Evolutionary conservation across 2,113 vertebrate genomes (phyloP).

Genomic region (Syngnathus floridae): DNA sequence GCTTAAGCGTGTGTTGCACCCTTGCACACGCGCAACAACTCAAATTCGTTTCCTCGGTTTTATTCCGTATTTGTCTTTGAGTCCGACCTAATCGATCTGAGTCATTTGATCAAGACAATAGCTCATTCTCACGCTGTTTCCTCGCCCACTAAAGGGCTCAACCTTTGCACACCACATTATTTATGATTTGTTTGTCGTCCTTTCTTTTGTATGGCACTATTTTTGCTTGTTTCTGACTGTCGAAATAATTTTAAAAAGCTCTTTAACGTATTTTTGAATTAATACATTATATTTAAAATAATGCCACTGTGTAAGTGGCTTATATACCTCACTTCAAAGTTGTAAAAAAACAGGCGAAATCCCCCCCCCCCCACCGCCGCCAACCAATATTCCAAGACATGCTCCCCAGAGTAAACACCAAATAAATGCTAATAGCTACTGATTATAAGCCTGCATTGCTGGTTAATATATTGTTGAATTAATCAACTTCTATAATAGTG

Average conservation of each 20-base stretch:
- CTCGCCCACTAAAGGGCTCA: constrained; percentile 23
- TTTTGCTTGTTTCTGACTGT: background rate
- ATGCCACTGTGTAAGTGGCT: no score
- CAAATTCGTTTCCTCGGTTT: constrained; percentile 9
- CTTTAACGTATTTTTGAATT: no score
- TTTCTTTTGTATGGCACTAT: background rate
- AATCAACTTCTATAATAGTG: no score
- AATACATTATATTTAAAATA: no score
- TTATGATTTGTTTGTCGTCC: constrained; percentile 37
- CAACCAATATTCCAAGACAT: no score
- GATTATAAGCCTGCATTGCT: no score
- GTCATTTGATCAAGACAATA: constrained; percentile 40
- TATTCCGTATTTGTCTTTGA: constrained; percentile 11
- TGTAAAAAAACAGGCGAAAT: no score
- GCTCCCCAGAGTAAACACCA: background rate
- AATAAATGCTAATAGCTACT: background rate
- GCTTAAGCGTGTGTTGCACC: no score
- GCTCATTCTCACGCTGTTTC: constrained; percentile 30
- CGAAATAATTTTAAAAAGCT: background rate
- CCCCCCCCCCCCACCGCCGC: no score
- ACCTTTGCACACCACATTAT: constrained; percentile 32
- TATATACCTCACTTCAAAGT: no score
- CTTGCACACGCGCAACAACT: background rate
- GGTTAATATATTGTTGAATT: no score
- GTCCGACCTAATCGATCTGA: constrained; percentile 25